phyloP scores from a whole-genome alignment of 2,888 invertebrate species.

The Pachycephus smyrnensis region DNA sequence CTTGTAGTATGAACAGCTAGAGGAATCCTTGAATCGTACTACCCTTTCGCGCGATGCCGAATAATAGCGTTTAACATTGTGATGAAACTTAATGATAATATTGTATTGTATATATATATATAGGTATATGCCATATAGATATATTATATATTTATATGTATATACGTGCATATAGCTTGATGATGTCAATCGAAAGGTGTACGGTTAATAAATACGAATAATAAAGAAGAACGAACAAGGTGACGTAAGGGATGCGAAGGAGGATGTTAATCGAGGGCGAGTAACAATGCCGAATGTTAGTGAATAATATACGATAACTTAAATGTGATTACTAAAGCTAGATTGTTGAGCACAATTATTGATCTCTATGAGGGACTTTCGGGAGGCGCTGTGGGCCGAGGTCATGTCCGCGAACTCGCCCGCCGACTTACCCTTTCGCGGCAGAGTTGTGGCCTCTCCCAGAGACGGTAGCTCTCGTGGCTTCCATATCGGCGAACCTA shows the following conservation, averaged over 20 bases:
- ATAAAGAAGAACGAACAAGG: not conserved
- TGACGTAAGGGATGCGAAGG: not conserved
- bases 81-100: conserved; percentile 25
- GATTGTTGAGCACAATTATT: conserved; percentile 67
- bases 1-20: conserved; percentile 26
- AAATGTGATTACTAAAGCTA: conserved; percentile 67
- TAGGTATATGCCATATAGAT: not conserved
- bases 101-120: conserved; percentile 13
- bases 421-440: conserved; percentile 71
- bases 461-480: conserved; percentile 83
- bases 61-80: conserved; percentile 2
- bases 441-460: conserved; percentile 74
- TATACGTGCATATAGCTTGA: not conserved
- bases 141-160: not conserved
- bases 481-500: conserved; percentile 98
- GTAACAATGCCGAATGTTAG: not conserved
- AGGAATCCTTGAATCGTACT: conserved; percentile 16
- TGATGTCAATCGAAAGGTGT: not conserved
- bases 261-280: not conserved
- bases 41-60: not conserved
- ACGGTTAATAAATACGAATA: not conserved
- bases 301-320: conserved; percentile 49
- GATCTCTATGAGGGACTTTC: conserved; percentile 72
- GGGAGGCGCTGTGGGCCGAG: conserved; percentile 71
- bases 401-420: conserved; percentile 67